Percentiles rank a stretch among this genome's conserved stretches.
Evolutionary conservation across 1,140 invertebrate species (phyloP).

Genomic region (Diorhabda carinulata): DNA sequence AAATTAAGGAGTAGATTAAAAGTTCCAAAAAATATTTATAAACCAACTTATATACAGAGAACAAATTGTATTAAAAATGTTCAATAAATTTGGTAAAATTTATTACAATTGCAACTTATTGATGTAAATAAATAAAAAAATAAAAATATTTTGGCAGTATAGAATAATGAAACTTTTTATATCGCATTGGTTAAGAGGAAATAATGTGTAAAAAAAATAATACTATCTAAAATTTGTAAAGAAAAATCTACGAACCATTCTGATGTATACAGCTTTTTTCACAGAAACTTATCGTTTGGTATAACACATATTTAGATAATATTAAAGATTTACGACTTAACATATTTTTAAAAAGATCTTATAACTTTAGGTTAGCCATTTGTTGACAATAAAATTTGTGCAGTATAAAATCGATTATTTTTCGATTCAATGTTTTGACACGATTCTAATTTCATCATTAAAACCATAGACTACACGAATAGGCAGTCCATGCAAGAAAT

Average conservation of each 20-base stretch:
- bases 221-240: neutral
- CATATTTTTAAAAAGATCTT: neutral
- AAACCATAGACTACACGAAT: too few relatives aligned
- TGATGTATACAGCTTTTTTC: slow-evolving; percentile 2
- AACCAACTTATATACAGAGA: neutral
- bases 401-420: too few relatives aligned
- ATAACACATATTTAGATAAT: slow-evolving; percentile 5
- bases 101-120: neutral
- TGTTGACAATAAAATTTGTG: neutral
- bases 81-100: neutral
- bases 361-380: neutral
- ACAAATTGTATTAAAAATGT: neutral
- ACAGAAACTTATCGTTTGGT: slow-evolving; percentile 1
- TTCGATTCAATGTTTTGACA: too few relatives aligned
- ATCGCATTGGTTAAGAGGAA: neutral
- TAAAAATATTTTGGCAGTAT: neutral
- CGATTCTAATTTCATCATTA: too few relatives aligned
- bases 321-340: slow-evolving; percentile 5
- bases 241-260: neutral
- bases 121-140: neutral
- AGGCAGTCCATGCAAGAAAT: too few relatives aligned
- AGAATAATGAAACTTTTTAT: neutral
- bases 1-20: neutral
- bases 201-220: neutral
- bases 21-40: slow-evolving; percentile 1